phyloP scores from a whole-genome alignment of 1,140 invertebrate genomes.

The Rhagoletis pomonella region DNA sequence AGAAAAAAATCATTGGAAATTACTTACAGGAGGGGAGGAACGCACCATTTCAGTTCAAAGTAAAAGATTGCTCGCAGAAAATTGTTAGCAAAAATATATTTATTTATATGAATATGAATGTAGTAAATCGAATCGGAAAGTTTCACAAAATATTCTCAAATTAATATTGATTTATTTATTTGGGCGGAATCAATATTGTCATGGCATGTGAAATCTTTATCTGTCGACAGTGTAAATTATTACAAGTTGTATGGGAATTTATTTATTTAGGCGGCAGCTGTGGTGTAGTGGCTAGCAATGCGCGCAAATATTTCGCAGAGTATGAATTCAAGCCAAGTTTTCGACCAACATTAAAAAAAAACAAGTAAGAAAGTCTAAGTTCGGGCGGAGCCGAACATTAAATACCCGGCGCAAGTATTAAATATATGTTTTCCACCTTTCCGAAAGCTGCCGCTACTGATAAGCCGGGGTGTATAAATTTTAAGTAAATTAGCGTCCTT shows the following conservation, averaged over 20 bases:
- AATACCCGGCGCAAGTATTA: too few relatives aligned
- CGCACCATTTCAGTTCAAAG: neutral
- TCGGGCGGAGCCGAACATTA: too few relatives aligned
- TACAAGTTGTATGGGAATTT: neutral
- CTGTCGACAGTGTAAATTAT: neutral
- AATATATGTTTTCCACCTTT: too few relatives aligned
- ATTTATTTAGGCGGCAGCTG: too few relatives aligned
- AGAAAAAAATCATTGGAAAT: neutral
- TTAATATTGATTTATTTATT: neutral
- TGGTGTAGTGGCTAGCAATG: too few relatives aligned
- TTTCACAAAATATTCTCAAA: neutral
- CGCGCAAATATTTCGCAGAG: too few relatives aligned
- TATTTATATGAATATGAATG: neutral
- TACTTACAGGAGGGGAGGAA: neutral
- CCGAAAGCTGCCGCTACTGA: too few relatives aligned
- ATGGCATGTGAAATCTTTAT: neutral
- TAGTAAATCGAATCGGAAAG: neutral
- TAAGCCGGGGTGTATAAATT: too few relatives aligned
- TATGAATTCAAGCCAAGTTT: too few relatives aligned
- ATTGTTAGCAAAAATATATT: neutral
- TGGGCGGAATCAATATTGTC: neutral
- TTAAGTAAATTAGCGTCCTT: too few relatives aligned
- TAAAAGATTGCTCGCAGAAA: neutral
- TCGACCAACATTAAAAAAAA: too few relatives aligned
- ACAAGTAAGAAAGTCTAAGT: too few relatives aligned